Evolutionary conservation across 1,140 invertebrate genomes (phyloP).

Genomic region (Nasonia vitripennis): DNA sequence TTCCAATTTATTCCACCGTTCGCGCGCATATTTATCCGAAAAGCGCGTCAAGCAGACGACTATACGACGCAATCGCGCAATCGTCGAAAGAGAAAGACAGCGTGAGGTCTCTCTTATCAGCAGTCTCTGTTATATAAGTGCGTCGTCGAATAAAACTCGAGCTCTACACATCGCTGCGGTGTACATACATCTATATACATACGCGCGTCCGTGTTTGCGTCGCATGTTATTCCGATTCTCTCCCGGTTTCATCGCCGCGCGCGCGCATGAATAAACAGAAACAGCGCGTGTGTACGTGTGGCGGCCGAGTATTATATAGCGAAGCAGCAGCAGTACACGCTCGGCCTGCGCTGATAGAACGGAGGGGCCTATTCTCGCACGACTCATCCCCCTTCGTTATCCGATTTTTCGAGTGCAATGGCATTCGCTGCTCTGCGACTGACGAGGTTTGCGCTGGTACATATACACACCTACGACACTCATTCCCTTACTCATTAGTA

Average conservation of each 20-base stretch:
- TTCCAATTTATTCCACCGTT: no score
- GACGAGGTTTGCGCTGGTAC: conserved; percentile 31
- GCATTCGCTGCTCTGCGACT: conserved; percentile 17
- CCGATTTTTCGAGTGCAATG: conserved; percentile 27
- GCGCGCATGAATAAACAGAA: conserved; percentile 32
- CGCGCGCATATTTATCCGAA: no score
- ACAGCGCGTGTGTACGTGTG: not conserved
- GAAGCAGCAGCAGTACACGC: no score
- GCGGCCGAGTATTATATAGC: not conserved
- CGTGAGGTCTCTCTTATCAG: conserved; percentile 31
- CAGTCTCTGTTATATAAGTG: not conserved
- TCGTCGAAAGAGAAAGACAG: not conserved
- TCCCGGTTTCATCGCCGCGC: not conserved
- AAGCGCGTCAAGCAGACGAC: no score
- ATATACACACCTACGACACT: not conserved
- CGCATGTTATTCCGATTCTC: not conserved
- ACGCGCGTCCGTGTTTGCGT: not conserved
- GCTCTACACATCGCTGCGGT: not conserved
- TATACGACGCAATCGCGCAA: no score
- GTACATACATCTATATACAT: no score
- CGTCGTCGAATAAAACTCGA: not conserved
- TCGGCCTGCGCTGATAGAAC: not conserved
- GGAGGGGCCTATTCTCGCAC: not conserved
- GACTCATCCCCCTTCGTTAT: not conserved
- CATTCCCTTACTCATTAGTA: not conserved